Evolutionary conservation across 92 coral and sea anemone genomes (phyloP), one percentile per base, ranked within the genome.

Genomic region (Phenganax stokvisi): DNA sequence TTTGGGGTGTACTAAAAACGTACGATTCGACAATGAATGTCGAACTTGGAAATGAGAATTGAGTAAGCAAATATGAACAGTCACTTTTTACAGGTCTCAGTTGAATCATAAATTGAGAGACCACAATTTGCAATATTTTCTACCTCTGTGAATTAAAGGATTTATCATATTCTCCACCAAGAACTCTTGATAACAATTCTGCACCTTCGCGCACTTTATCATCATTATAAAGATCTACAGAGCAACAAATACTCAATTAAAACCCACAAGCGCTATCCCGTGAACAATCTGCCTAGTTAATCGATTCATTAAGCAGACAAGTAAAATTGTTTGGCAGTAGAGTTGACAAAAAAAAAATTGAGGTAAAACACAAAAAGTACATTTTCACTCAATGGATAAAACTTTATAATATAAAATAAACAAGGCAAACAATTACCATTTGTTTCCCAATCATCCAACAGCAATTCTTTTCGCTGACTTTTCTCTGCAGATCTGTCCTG

Each of bases 191-290:
- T 9, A 96, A 81, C 47, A 96, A 89, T 63, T 92, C 92, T 25
- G 99, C 99, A 11, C 99, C 99, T 80, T 96, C 97, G 13, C 91
- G 88, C 11, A 96, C 99, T 79, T 96, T 96, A 60, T 96, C 96
- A 86, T 96, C 99, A 37, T 37, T 37, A 86, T 80, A 92, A 54
- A 89, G 86, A 31, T 92, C 99, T 96, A 74, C 54, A 90, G 17
- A 37, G 12, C 51, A 4, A 3, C 7, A 47, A 55, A 2, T 5
- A 37, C 47, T 37, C 3, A 37, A 37, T 37, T 37, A 37, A 37
- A 37, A 37, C 47, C 5, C 47, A 37, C 47, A 37, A 37, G 0
- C 5, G 47, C 47, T 37, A 37, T 37, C 5, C 47, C 3, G 47
- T 37, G 47, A 37, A 1, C 47, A 5, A 37, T 37, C 47, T 37